Evolutionary conservation across 2,797 vertebrate species (phyloP).

Genomic region (Lagorchestes hirsutus): DNA sequence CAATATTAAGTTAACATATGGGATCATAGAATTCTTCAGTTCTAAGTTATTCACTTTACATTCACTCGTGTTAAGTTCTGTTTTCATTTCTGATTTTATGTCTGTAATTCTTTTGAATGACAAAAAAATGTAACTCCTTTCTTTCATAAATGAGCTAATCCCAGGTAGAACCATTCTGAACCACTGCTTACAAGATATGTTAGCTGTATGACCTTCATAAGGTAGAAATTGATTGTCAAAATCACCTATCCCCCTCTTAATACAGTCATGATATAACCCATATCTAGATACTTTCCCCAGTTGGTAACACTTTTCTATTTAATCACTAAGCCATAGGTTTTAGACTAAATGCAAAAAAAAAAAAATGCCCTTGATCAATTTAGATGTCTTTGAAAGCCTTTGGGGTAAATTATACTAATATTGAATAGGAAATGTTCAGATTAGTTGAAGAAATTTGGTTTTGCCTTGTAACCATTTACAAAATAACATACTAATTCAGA

Average conservation of each 20-base stretch:
- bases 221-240: background rate
- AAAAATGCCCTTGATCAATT: background rate
- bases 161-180: background rate
- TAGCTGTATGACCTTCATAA: background rate
- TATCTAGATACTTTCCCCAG: background rate
- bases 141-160: fast-evolving
- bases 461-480: background rate
- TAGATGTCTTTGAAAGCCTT: background rate
- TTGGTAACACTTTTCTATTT: background rate
- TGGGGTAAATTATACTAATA: background rate
- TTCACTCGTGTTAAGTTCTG: background rate
- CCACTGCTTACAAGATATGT: background rate
- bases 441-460: background rate
- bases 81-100: background rate
- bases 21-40: background rate
- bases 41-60: background rate
- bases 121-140: background rate
- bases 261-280: background rate
- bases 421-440: background rate
- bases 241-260: background rate
- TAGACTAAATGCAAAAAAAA: background rate
- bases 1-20: background rate
- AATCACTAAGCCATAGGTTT: background rate
- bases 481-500: background rate
- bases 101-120: background rate